Evolutionary conservation across 2,888 invertebrate species (phyloP), one percentile per base, ranked within the genome.

Genomic region (Mythimna albipuncta): DNA sequence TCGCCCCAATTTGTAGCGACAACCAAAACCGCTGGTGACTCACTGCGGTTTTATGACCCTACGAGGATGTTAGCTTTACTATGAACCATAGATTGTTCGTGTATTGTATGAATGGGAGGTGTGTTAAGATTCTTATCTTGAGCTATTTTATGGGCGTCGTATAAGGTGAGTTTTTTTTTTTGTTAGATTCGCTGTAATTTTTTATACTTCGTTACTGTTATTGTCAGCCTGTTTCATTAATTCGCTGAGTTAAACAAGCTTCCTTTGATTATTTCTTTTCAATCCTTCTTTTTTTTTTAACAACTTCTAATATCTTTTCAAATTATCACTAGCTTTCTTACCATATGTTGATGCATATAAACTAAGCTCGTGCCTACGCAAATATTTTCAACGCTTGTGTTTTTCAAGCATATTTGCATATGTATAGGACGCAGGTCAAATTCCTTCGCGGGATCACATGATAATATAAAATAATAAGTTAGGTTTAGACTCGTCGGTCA

Each of bases 1-100:
- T 87, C 86, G 94, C 81, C 93, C 93, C 87, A 93, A 92, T 94
- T 94, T 84, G 89, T 90, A 87, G 89, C 87, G 88, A 85, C 86
- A 82, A 70, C 62, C 19, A 55, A 84, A 78, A 82, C 80, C 81
- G 73, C 84, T 77, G 65, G 80, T 86, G 87, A 89, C 77, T 89
- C 87, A 89, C 75, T 68, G 80, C 69, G 77, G 83, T 75, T 84
- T 78, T 86, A 85, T 87, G 85, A 73, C 70, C 77, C 69, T 74
- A 41, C 21, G 21, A 77, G 78, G 81, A 79, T 81, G 77, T 68
- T 63, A 63, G 62, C 26, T 47, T 26, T 63, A 63, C 62, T 71
- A 67, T n/a, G 32, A 67, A 59, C n/a, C 32, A 59, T 52, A 59
- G 77, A 72, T 72, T 55, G 47, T 75, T 11, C 41, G 59, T 79